Conservation (phyloP, 35 echinoderm and acorn worm species). For the Chiridota heheva region DNA sequence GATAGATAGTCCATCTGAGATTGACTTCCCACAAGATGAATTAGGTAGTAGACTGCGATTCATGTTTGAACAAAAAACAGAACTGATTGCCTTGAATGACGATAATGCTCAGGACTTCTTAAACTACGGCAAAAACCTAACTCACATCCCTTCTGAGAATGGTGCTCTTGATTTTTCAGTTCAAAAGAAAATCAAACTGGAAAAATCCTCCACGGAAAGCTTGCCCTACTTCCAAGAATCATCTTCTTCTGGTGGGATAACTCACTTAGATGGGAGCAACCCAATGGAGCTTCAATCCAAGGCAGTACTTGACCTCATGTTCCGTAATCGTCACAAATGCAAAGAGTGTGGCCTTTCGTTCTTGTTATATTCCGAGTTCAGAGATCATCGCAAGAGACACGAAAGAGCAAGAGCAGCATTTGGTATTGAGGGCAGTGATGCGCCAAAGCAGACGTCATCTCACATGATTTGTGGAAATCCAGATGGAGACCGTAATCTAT, state of each 20-base stretch:
- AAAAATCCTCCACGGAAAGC: no score
- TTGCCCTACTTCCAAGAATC: no score
- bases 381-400: slow-evolving; percentile 86
- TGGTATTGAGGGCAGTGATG: slow-evolving; percentile 51
- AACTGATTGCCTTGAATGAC: no score
- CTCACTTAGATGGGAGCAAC: slow-evolving; percentile 23
- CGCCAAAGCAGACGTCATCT: slow-evolving; percentile 34
- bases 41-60: slow-evolving; percentile 65
- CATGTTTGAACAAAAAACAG: slow-evolving; percentile 62
- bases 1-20: slow-evolving; percentile 21
- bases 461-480: slow-evolving; percentile 82
- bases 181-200: slow-evolving; percentile 1
- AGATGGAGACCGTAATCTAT: slow-evolving; percentile 82
- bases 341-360: slow-evolving; percentile 94
- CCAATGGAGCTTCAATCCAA: slow-evolving; percentile 53
- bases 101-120: no score
- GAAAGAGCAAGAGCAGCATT: slow-evolving; percentile 79
- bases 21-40: slow-evolving; percentile 19
- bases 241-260: no score
- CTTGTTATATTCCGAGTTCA: slow-evolving; percentile 93
- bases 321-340: slow-evolving; percentile 86
- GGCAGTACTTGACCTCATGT: slow-evolving; percentile 81
- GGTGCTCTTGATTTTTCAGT: slow-evolving; percentile 27
- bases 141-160: background rate
- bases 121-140: no score